Conservation (phyloP, 2,113 vertebrate genomes). For the Pollachius pollachius region DNA sequence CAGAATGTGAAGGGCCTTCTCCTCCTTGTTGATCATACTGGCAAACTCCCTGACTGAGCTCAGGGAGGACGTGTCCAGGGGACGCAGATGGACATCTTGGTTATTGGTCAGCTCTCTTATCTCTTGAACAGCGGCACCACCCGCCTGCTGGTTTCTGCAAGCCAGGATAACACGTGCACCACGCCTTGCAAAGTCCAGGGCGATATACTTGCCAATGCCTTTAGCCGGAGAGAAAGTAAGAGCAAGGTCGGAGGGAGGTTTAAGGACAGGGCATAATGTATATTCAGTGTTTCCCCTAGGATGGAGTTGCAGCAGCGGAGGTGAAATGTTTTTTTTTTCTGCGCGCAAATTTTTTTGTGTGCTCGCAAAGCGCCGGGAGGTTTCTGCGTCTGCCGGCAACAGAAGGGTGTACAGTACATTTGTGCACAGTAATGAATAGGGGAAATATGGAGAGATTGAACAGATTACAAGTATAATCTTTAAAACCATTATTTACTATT, state of each 20-base stretch:
- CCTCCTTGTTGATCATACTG: constrained; percentile 63
- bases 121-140: constrained; percentile 65
- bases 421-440: too few species aligned
- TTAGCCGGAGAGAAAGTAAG: not conserved
- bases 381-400: too few species aligned
- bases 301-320: too few species aligned
- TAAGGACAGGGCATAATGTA: too few species aligned
- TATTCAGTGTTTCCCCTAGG: too few species aligned
- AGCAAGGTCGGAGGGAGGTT: not conserved
- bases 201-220: constrained; percentile 84
- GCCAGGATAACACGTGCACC: constrained; percentile 84
- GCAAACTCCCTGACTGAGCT: constrained; percentile 78
- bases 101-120: constrained; percentile 73
- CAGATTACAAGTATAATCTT: too few species aligned
- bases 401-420: too few species aligned
- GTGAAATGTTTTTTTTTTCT: too few species aligned
- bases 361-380: too few species aligned
- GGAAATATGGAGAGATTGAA: too few species aligned
- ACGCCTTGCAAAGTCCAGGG: constrained; percentile 77
- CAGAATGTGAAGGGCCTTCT: constrained; percentile 79
- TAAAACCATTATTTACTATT: too few species aligned
- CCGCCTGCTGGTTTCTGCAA: constrained; percentile 70
- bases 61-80: constrained; percentile 79
- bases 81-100: constrained; percentile 65
- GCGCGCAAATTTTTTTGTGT: too few species aligned